phyloP scores from a whole-genome alignment of 2,113 vertebrate species.

The Gasterosteus aculeatus region DNA sequence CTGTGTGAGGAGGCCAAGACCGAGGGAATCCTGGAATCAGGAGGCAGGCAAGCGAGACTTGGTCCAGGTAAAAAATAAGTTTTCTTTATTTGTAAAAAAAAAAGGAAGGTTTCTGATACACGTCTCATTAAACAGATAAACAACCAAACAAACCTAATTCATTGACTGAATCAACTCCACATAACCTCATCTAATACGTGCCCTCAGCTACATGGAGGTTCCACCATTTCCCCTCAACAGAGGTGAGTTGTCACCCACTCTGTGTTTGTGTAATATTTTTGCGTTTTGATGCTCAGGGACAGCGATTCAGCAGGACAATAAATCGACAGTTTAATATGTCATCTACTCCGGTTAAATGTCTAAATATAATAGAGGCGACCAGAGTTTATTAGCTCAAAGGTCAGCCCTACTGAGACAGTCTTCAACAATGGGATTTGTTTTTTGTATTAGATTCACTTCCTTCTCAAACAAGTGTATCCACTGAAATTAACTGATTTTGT shows the following conservation, averaged over 20 bases:
- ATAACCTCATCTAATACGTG: no score
- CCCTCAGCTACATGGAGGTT: no score
- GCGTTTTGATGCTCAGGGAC: not conserved
- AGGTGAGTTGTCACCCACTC: no score
- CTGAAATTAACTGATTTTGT: not conserved
- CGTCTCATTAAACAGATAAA: no score
- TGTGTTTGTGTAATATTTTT: not conserved
- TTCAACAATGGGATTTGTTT: not conserved
- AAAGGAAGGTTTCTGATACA: no score
- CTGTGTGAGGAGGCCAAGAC: not conserved
- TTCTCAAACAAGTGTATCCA: not conserved
- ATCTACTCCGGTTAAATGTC: not conserved
- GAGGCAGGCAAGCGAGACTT: no score
- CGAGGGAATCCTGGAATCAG: no score
- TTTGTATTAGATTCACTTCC: not conserved
- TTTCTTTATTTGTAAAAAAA: no score
- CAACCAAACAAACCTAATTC: no score
- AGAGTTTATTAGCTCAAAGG: not conserved
- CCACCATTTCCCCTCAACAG: no score
- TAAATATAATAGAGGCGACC: not conserved
- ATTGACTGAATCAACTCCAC: no score
- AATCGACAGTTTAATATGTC: not conserved
- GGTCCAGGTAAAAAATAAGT: no score
- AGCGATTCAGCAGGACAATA: not conserved
- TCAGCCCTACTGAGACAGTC: not conserved